Evolutionary conservation across 2,113 vertebrate species (phyloP), one percentile per base, ranked within the genome.

Genomic region (Rhinolophus sinicus): DNA sequence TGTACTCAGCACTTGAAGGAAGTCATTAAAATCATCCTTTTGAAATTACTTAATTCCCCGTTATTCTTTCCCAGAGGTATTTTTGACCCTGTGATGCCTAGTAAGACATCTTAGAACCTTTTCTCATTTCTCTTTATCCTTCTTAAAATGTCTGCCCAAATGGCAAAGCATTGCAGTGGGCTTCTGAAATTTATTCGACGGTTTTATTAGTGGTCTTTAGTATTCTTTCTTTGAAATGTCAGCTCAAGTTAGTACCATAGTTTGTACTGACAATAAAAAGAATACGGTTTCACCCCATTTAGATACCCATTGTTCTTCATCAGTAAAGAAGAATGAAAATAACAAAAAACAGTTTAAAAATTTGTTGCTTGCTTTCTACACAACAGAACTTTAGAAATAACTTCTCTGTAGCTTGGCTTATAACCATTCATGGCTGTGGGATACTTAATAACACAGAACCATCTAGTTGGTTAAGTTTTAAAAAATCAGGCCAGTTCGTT

Each of bases 161-260:
- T 2, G 12, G 26, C 13, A 15, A 1, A 60, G 30, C 28, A 72
- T 47, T 33, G 14, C 12, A 56, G 30, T 30, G 13, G 44, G 50
- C 30, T 87, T 30, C n/a, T 18, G 10, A 87, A 91, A 80, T 84
- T 76, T 76, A 58, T 75, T 82, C 70, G 19, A 89, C 60, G 30
- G 14, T 92, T 86, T 95, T 90, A 30, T 90, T 86, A n/a, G 28
- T 90, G 26, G 70, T 65, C 64, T 81, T 94, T 38, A 72, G 35
- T 44, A 35, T 21, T 85, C 54, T 81, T 72, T 83, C 33, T 88
- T 64, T 75, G 44, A 64, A 83, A 76, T 26, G 21, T 70, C 78
- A 76, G 21, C 26, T 35, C 26, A 73, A n/a, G 28, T 73, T 40
- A 60, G 90, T 81, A 56, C 13, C 24, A 50, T 15, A 28, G 22